Percentiles rank a stretch among this genome's conserved stretches.
Conservation (phyloP, 2,888 invertebrate species). For the Eucera pruinosa region DNA sequence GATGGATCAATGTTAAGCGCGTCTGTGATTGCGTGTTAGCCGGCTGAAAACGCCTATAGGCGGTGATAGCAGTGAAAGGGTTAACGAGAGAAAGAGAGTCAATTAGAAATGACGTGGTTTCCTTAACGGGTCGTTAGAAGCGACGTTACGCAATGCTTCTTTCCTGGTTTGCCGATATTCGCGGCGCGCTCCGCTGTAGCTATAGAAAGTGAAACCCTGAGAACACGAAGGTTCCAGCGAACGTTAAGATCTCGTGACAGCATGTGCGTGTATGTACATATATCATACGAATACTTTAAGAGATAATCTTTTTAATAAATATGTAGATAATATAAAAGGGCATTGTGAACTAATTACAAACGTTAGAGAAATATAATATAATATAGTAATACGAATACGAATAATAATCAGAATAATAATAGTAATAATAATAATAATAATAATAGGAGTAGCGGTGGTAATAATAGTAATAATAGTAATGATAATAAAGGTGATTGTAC, state of each 20-base stretch:
- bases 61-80: no score
- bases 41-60: no score
- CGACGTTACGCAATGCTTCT: neutral
- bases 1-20: no score
- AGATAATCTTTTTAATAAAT: constrained; percentile 60
- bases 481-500: constrained; percentile 52
- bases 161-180: constrained; percentile 3
- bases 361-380: constrained; percentile 42
- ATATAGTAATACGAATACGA: constrained; percentile 21
- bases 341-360: constrained; percentile 54
- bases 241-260: constrained; percentile 43
- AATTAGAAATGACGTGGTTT: no score
- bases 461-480: neutral
- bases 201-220: constrained; percentile 26
- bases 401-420: constrained; percentile 46
- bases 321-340: constrained; percentile 65
- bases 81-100: no score
- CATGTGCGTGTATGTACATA: constrained; percentile 67
- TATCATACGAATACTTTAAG: constrained; percentile 41
- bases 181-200: neutral
- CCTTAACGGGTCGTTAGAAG: neutral
- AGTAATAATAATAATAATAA: constrained; percentile 43
- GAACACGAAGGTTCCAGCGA: constrained; percentile 47
- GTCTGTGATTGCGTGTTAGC: no score
- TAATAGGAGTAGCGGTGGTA: neutral